Evolutionary conservation across 2,113 vertebrate genomes (phyloP), one percentile per base, ranked within the genome.

Genomic region (Erinaceus europaeus): DNA sequence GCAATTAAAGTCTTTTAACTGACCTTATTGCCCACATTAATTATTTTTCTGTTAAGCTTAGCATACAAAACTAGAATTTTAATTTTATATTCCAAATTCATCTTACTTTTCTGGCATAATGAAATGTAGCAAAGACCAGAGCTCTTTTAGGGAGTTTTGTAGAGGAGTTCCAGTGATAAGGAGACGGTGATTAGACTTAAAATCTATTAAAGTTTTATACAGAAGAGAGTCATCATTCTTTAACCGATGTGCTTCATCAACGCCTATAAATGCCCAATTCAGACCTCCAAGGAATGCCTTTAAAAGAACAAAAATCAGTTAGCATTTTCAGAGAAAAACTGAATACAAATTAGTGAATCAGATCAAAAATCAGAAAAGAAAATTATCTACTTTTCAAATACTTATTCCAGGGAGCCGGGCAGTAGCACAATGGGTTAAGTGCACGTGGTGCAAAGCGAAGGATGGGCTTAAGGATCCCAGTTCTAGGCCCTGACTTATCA

Each of bases 61-160:
- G 2, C 10, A 61, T 18, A 36, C 15, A 59, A 79, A 89, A 76
- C 23, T 21, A 44, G 15, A 44, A n/a, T 4, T 34, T 89, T 82
- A 90, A 83, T 79, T 50, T 2, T 77, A 6, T 44, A 62, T 68
- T 38, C 5, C n/a, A 62, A 44, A 76, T 25, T 68, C 59, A 55
- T 85, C 98, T 94, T 98, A 99, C 99, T 99, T 99, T 95, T 99
- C 98, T 36, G 99, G 99, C 99, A 99, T 99, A 91, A 99, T 99
- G 98, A 99, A 99, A 95, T 98, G 99, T 74, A 99, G 96, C 83
- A 99, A 96, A 82, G 99, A 99, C 99, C 99, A 99, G 34, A 99
- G 98, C 86, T 99, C 99, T 96, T 99, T 99, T 42, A 99, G 98
- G 4, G 99, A 99, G 95, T 99, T 99, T 96, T 99, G 99, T 73